Base-by-base conservation (phyloP, 2,888 invertebrate genomes). In the Matsumyia berberina region DNA sequence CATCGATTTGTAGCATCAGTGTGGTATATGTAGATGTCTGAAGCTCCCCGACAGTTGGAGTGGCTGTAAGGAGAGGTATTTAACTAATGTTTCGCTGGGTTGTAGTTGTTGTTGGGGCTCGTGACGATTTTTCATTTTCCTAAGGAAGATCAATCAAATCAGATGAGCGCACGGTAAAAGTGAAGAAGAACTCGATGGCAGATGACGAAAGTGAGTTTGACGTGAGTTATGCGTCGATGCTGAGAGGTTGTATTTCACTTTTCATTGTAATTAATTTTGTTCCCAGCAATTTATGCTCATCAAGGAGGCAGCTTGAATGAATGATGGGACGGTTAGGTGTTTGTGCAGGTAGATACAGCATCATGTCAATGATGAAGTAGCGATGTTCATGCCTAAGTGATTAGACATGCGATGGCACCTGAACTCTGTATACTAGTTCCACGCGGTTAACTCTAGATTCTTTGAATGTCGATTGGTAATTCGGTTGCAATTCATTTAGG, bases 71-170 rank as follows among this genome's bases (percentile, higher is more conserved):
- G 51, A 42, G 58, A 67, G 74, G 67, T 80, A 74, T 67, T 51
- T 62, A 46, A 33, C 51, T 42, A 58, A 60, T 57, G 49, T 62
- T 44, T 37, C 5, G 11, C 29, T 58, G 17, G 24, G 24, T 24
- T n/a, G 17, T n/a, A n/a, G n/a, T 24, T 42, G 46, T 42, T 42
- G 12, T 37, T 11, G 53, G 3, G 49, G 4, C 1, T 72, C 80
- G 80, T 80, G 60, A 74, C 60, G 80, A 80, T 74, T 74, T 74
- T 80, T 80, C 66, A 74, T 73, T 67, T 80, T 73, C 29, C 8
- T 67, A 60, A 55, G 29, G 51, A 35, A 53, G 44, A 74, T 80
- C 80, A 74, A 80, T 80, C 80, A 80, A 66, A 24, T 39, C 39
- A 29, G 51, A 51, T 37, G 19, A 39, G 31, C 8, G 9, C 37